phyloP scores from a whole-genome alignment of 2,888 invertebrate genomes.

The Gryllus longicercus region DNA sequence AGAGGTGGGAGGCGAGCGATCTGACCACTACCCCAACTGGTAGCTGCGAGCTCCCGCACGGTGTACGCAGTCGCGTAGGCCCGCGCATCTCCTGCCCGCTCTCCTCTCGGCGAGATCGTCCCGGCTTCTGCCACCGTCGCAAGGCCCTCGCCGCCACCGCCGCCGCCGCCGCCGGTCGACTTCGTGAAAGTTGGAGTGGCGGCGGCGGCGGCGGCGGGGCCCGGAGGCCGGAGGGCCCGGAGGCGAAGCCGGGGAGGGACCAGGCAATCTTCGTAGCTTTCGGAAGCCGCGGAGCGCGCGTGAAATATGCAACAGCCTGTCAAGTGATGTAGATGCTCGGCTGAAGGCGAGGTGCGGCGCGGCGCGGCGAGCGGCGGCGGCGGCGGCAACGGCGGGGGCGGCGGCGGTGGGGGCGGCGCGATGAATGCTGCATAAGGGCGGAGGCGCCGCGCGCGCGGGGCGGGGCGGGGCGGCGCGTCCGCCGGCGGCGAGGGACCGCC shows the following conservation, averaged over 20 bases:
- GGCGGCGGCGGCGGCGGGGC: background rate
- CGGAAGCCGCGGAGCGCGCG: slow-evolving; percentile 26
- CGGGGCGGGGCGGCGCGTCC: background rate
- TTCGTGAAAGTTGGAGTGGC: too few species aligned
- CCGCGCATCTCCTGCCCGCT: too few species aligned
- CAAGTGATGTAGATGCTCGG: slow-evolving; percentile 31
- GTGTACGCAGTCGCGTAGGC: too few species aligned
- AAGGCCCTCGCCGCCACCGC: background rate
- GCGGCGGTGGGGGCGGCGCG: background rate
- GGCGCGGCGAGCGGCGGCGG: too few species aligned
- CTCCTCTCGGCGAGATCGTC: too few species aligned
- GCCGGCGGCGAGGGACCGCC: too few species aligned
- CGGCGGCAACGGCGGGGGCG: too few species aligned
- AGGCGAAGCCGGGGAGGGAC: slow-evolving; percentile 8
- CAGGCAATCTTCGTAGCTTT: slow-evolving; percentile 18
- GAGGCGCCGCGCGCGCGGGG: background rate
- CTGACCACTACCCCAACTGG: too few species aligned
- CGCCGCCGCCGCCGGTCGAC: background rate
- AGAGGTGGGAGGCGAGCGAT: too few species aligned
- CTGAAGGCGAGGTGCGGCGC: background rate
- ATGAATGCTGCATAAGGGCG: slow-evolving; percentile 36
- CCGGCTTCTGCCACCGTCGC: too few species aligned
- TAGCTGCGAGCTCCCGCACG: too few species aligned
- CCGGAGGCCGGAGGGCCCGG: background rate
- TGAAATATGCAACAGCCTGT: slow-evolving; percentile 36